Conservation (phyloP, 2,888 invertebrate genomes). For the Andrena hattorfiana region DNA sequence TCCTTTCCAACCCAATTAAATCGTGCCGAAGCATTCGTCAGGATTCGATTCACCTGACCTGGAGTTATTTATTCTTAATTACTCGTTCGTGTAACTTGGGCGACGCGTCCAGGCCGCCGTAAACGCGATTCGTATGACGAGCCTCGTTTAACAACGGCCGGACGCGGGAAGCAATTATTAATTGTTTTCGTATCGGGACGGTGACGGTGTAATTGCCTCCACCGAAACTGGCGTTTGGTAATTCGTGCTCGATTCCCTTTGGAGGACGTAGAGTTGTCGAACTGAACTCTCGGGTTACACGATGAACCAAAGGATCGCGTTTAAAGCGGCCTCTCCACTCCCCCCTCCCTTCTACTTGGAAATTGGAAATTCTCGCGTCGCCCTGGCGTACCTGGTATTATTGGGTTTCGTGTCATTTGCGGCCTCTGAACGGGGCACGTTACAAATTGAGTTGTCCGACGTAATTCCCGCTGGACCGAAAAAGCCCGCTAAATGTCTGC, state of each 20-base stretch:
- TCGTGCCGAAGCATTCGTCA: background rate
- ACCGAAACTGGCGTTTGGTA: constrained; percentile 24
- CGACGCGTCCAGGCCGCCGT: too few relatives aligned
- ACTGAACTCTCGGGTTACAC: background rate
- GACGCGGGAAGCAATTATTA: background rate
- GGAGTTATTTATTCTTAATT: background rate
- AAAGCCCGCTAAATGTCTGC: constrained; percentile 48
- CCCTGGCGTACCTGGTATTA: constrained; percentile 43
- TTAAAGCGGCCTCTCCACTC: constrained; percentile 24
- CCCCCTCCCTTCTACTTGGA: constrained; percentile 43
- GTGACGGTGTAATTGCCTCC: constrained; percentile 16
- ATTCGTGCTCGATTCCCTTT: constrained; percentile 32
- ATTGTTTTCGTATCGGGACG: constrained; percentile 7
- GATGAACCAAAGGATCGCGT: constrained; percentile 34
- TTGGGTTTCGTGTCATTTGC: constrained; percentile 65
- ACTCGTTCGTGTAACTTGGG: background rate
- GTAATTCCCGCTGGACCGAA: constrained; percentile 38
- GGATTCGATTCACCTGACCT: background rate
- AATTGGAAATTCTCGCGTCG: constrained; percentile 67
- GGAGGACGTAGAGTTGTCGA: constrained; percentile 20
- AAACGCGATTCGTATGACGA: background rate
- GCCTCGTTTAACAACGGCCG: background rate
- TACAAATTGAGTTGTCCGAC: constrained; percentile 55
- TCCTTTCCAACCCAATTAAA: too few relatives aligned
- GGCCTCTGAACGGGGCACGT: constrained; percentile 42